Evolutionary conservation across 1,140 invertebrate genomes (phyloP).

Genomic region (Stenopsyche tienmushanensis): DNA sequence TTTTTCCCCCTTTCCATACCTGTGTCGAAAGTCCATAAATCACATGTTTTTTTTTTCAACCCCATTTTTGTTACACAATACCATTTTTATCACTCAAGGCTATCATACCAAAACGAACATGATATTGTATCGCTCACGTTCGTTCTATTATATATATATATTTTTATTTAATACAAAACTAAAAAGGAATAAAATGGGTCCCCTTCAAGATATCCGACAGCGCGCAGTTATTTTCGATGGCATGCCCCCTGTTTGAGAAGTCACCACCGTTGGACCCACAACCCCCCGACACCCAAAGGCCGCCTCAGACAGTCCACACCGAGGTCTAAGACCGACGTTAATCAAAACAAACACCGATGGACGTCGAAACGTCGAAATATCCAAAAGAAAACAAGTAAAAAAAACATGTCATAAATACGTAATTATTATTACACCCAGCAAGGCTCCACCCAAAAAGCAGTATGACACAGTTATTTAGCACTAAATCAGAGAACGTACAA

Average conservation of each 20-base stretch:
- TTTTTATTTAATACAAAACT: neutral
- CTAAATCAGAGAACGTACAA: neutral
- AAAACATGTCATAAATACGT: neutral
- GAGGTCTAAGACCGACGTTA: constrained; percentile 29
- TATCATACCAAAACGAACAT: neutral
- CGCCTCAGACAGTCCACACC: constrained; percentile 33
- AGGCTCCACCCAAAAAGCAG: neutral
- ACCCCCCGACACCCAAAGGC: constrained; percentile 15
- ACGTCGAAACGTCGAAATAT: neutral
- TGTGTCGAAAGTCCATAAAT: neutral
- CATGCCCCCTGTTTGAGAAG: constrained; percentile 37
- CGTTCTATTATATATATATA: neutral
- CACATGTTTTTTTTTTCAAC: neutral
- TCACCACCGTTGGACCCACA: constrained; percentile 16
- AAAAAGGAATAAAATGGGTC: constrained; percentile 5
- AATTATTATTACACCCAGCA: neutral
- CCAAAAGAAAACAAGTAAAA: constrained; percentile 8
- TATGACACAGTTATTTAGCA: neutral
- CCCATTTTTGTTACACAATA: neutral
- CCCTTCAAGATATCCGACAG: constrained; percentile 40
- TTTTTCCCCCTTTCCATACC: too few species aligned
- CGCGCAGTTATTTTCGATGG: constrained; percentile 40
- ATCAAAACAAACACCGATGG: neutral
- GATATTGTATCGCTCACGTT: neutral
- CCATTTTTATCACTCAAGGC: neutral